Conservation (phyloP, 1,140 invertebrate genomes). For the Leptopilina boulardi region DNA sequence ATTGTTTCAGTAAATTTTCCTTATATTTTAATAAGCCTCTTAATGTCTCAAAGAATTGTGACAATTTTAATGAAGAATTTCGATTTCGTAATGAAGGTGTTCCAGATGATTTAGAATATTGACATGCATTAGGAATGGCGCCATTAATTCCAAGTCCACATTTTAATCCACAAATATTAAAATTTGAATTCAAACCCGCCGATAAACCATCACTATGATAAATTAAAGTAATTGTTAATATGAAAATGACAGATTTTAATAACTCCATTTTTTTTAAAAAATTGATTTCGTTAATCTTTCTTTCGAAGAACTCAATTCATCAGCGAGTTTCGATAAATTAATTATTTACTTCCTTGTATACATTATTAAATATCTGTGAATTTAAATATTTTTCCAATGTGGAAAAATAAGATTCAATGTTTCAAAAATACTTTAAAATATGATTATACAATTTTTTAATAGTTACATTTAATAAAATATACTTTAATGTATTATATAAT, state of each 20-base stretch:
- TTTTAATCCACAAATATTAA: background rate
- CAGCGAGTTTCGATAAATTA: background rate
- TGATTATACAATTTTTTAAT: too few species aligned
- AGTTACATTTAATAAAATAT: too few species aligned
- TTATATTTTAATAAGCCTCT: background rate
- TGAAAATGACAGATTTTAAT: background rate
- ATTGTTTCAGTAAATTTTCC: background rate
- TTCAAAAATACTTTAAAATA: background rate
- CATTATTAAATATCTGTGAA: background rate
- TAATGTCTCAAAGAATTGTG: too few species aligned
- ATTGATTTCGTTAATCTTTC: background rate
- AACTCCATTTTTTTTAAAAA: background rate
- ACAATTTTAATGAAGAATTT: background rate
- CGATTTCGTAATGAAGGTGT: background rate
- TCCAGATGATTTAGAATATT: too few species aligned
- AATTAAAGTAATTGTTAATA: background rate
- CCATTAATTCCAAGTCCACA: background rate
- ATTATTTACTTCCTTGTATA: constrained; percentile 3
- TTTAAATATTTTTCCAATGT: background rate
- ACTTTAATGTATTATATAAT: too few species aligned
- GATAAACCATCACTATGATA: background rate
- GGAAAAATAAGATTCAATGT: background rate
- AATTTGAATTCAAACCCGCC: background rate
- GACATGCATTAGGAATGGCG: background rate
- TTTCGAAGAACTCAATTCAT: background rate